Base-by-base conservation (phyloP, 2,888 invertebrate genomes). In the Lithodes maja region DNA sequence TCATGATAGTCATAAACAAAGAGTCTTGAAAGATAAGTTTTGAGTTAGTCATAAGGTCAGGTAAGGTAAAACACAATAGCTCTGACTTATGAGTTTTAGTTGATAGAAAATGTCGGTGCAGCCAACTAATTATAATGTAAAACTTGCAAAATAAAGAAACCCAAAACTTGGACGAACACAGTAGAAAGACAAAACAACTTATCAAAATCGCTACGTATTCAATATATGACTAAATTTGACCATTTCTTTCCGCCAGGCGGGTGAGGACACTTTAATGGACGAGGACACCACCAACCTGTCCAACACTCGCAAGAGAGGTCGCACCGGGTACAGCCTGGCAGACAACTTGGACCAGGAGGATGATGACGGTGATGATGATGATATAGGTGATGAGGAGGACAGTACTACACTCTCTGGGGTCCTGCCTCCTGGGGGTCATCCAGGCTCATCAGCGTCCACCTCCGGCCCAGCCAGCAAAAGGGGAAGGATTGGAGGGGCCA, bases 401-500 rank as follows among this genome's bases (percentile, higher is more conserved):
- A 85, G 61, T 77, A 89, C 81, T 33, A 85, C 85, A 0, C 55
- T 81, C 3, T 50, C 71, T 79, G 80, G 85, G 33, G 79, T 83
- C 1, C 68, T 87, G 54, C 85, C 85, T 3, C 54, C 85, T 49
- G 68, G 9, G 15, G 7, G 9, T 61, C 71, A 69, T 9, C 61
- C 78, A 17, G 69, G 54, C 61, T 54, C 88, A 5, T 15, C 85
- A 33, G 74, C 85, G 15, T 75, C 88, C 7, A 68, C 85, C 3
- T 71, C 80, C 1, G 79, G 74, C 54, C 88, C 88, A 7, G 85
- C 69, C 75, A 77, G 61, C 81, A 89, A 89, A 68, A 89, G 77
- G 74, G 85, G 88, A n/a, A 54, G 85, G 3, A 80, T 77, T 50
- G 88, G 88, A 33, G 74, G 80, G n/a, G 80, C 84, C 9, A 80